Conservation (phyloP, 2,888 invertebrate genomes). For the Ophioninae sp. region DNA sequence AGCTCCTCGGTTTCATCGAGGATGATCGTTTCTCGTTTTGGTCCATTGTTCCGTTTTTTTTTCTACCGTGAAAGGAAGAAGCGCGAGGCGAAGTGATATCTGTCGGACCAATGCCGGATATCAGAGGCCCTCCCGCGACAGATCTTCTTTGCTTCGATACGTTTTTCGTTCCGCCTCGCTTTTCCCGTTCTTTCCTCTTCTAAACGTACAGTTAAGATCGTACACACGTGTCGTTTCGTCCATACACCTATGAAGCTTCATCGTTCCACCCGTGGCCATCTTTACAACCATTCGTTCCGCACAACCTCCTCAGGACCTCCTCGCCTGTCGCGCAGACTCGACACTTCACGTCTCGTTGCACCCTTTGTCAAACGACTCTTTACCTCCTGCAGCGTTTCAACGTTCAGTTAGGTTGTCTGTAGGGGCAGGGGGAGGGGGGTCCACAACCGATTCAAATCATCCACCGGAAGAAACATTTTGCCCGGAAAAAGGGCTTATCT, state of each 20-base stretch:
- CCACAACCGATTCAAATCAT: not conserved
- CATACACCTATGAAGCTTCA: constrained; percentile 17
- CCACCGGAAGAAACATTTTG: constrained; percentile 9
- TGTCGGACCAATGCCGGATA: constrained; percentile 60
- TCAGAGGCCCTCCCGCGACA: constrained; percentile 62
- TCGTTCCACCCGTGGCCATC: constrained; percentile 11
- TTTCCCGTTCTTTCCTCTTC: constrained; percentile 58
- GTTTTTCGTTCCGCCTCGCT: constrained; percentile 68
- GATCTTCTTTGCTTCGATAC: constrained; percentile 3
- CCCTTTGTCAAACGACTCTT: constrained; percentile 55
- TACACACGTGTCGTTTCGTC: not conserved
- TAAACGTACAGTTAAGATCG: not conserved
- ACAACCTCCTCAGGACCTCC: constrained; percentile 22
- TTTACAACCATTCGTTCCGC: constrained; percentile 34
- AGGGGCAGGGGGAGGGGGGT: too few relatives aligned
- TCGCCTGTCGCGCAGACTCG: constrained; percentile 39
- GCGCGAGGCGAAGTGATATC: constrained; percentile 29
- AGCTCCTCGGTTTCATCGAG: constrained; percentile 10
- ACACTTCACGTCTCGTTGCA: constrained; percentile 60
- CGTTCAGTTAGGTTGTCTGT: too few relatives aligned
- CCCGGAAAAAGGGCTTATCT: not conserved
- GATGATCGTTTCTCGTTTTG: constrained; percentile 16
- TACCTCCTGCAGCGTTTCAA: constrained; percentile 8
- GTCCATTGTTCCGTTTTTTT: constrained; percentile 26
- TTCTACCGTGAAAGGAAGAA: not conserved